Percentiles rank a stretch among this genome's conserved stretches.
Evolutionary conservation across 2,113 vertebrate genomes (phyloP).

Genomic region (Ivindomyrus marchei): DNA sequence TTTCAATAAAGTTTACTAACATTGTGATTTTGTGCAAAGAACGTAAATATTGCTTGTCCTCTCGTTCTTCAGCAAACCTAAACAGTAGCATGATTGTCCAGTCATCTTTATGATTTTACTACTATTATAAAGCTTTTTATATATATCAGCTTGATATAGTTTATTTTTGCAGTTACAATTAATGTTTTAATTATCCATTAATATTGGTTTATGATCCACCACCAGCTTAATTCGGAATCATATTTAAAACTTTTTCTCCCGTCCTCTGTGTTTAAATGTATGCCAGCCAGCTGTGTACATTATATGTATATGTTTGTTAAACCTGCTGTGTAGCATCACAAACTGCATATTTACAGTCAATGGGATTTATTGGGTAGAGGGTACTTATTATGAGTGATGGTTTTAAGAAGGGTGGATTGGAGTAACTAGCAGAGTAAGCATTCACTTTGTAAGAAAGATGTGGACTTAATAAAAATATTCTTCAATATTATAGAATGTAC

Average conservation of each 20-base stretch:
- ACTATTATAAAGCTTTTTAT: neutral
- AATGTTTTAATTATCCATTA: neutral
- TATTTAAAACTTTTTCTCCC: neutral
- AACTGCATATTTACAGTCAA: neutral
- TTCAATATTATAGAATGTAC: constrained; percentile 4
- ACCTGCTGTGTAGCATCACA: neutral
- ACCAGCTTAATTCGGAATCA: neutral
- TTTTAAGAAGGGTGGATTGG: neutral
- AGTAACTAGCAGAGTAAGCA: neutral
- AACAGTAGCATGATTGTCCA: neutral
- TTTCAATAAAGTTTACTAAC: constrained; percentile 5
- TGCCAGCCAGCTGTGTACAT: neutral
- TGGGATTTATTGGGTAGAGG: neutral
- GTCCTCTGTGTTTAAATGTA: neutral
- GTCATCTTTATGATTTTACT: neutral
- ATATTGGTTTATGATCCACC: neutral
- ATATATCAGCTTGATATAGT: neutral
- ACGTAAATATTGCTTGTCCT: neutral
- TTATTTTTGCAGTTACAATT: neutral
- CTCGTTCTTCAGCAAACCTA: neutral
- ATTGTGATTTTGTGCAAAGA: neutral
- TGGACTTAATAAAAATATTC: constrained; percentile 1
- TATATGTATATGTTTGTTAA: neutral
- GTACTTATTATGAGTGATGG: neutral
- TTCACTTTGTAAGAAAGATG: constrained; percentile 5